Conservation (phyloP, 1,140 invertebrate genomes). For the Lordiphosa stackelbergi region DNA sequence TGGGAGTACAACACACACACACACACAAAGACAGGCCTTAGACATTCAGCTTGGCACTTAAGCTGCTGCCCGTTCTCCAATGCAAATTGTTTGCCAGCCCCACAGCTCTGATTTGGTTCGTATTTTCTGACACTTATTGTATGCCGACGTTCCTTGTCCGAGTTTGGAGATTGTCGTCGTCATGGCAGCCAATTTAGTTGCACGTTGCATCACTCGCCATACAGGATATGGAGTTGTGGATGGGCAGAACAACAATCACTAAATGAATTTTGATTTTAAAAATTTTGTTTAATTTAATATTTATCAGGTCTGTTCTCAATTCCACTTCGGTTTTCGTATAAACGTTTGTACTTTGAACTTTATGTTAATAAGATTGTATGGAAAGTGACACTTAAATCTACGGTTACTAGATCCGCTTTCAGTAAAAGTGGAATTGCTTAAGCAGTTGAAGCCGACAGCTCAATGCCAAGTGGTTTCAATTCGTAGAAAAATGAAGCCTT, state of each 20-base stretch:
- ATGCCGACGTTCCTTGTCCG: slow-evolving; percentile 21
- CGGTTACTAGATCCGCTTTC: too few relatives aligned
- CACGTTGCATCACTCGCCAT: slow-evolving; percentile 44
- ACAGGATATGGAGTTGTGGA: slow-evolving; percentile 33
- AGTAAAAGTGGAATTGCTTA: too few relatives aligned
- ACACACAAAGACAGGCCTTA: slow-evolving; percentile 26
- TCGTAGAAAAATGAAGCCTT: too few relatives aligned
- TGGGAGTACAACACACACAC: slow-evolving; percentile 30
- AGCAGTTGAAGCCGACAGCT: too few relatives aligned
- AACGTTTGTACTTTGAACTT: too few relatives aligned
- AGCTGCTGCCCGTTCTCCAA: slow-evolving; percentile 50
- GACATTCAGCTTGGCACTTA: slow-evolving; percentile 45
- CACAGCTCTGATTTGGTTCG: slow-evolving; percentile 58
- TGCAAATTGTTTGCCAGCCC: slow-evolving; percentile 63
- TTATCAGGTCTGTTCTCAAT: too few relatives aligned
- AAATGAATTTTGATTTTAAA: too few relatives aligned
- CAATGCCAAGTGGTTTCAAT: too few relatives aligned
- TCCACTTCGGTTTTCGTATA: too few relatives aligned
- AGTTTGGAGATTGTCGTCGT: slow-evolving; percentile 45
- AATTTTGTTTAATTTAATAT: too few relatives aligned
- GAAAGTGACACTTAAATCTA: too few relatives aligned
- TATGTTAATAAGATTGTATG: too few relatives aligned
- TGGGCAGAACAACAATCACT: neutral
- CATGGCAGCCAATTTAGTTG: slow-evolving; percentile 7
- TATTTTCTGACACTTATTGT: slow-evolving; percentile 62